Base-by-base conservation (phyloP, 2,113 vertebrate genomes). In the Callithrix jacchus region DNA sequence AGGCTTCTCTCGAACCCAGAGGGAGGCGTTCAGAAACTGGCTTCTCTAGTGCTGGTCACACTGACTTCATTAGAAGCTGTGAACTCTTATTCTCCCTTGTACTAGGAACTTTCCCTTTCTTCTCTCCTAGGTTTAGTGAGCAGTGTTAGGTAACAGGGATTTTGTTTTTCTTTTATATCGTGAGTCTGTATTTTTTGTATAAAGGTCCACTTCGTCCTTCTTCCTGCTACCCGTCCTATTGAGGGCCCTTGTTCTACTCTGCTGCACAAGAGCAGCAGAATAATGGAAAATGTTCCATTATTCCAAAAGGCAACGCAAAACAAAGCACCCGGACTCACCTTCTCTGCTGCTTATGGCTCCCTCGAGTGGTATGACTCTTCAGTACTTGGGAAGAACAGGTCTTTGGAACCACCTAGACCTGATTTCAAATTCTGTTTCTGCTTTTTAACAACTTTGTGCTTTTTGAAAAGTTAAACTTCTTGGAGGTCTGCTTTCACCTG, bases 381-480 rank as follows among this genome's bases (percentile, higher is more conserved):
- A 82, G 23, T 64, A 37, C 87, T 74, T 88, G 82, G 76, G 73
- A 70, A 87, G 47, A 47, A 73, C 37, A 18, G 1, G 8, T 68
- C 40, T 73, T 64, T n/a, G 42, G n/a, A 92, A 27, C n/a, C 40
- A 56, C 42, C 47, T 81, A 87, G 61, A 56, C 58, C 18, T 70
- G 66, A 84, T 80, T 95, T 92, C 32, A 93, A 87, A 90, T 45
- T 49, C 7, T 17, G 12, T 84, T 79, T 87, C 30, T 93, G 35
- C 66, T 79, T 86, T 73, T 73, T 84, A 91, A 56, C n/a, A 77
- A n/a, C 49, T 35, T 21, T 23, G 32, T 86, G 35, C 13, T 37
- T 89, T 90, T 89, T 82, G 73, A 73, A 89, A 93, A 89, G 11
- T 61, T 13, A 68, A 96, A 83, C 73, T 13, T 3, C 54, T 89